These are phyloP conservation scores for Brachionus rotundiformis DNA, from an alignment of 1,140 invertebrate genomes.

Conservation along the genomic window DNA sequence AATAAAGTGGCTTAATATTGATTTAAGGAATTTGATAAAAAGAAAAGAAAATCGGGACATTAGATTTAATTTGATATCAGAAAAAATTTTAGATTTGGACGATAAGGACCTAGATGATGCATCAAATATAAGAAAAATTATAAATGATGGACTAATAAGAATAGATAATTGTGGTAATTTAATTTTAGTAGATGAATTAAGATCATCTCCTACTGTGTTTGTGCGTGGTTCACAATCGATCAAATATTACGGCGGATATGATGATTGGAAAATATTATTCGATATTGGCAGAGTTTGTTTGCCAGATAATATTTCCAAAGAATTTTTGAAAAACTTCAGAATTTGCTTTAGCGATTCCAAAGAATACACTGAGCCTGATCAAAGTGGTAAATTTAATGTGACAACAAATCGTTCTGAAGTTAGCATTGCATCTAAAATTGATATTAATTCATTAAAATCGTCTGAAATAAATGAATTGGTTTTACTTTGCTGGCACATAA, in stretches of 20 bases:
- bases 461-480: background rate
- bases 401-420: constrained; percentile 1
- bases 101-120: background rate
- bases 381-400: background rate
- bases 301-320: background rate
- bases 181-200: background rate
- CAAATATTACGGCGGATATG: background rate
- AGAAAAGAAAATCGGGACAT: background rate
- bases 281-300: background rate
- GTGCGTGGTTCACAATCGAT: background rate
- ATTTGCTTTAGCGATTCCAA: constrained; percentile 1
- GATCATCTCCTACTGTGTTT: background rate
- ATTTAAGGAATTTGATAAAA: background rate
- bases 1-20: constrained; percentile 18
- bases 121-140: background rate
- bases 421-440: background rate
- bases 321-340: constrained; percentile 1
- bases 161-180: background rate
- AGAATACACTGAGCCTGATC: background rate
- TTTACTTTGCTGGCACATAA: background rate
- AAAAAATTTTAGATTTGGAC: background rate
- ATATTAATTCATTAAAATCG: background rate
- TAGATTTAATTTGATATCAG: constrained; percentile 16
- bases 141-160: background rate
- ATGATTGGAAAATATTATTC: constrained; percentile 7